Evolutionary conservation across 2,113 vertebrate species (phyloP).

Genomic region (Dicrurus megarhynchus): DNA sequence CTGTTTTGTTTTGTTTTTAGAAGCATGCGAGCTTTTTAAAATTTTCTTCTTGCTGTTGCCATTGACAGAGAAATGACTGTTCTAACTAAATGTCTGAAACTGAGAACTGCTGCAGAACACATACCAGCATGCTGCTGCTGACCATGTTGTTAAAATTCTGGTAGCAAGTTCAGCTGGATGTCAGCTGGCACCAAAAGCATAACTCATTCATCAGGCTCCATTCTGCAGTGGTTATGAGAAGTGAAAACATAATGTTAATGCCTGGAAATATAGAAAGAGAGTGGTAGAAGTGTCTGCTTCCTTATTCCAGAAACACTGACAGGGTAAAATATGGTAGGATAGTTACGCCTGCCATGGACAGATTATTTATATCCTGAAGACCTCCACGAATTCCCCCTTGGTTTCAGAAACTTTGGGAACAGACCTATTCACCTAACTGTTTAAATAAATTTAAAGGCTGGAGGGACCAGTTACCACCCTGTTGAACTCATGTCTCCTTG

Average conservation of each 20-base stretch:
- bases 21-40: rapidly evolving
- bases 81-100: neutral
- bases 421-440: neutral
- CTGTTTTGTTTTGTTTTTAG: neutral
- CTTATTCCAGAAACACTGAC: neutral
- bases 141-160: neutral
- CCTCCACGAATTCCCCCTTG: neutral
- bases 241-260: neutral
- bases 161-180: neutral
- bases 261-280: neutral
- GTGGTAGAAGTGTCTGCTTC: neutral
- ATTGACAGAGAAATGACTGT: neutral
- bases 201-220: neutral
- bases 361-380: neutral
- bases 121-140: neutral
- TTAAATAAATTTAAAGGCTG: neutral
- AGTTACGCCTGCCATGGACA: neutral
- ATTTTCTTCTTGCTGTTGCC: neutral
- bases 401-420: neutral
- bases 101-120: neutral
- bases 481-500: neutral
- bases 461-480: neutral
- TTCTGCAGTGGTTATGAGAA: neutral
- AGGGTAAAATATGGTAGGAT: neutral
- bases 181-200: neutral